These are phyloP conservation scores for Drosophila percnosoma DNA, from an alignment of 2,888 invertebrate genomes.

Conservation along the genomic window DNA sequence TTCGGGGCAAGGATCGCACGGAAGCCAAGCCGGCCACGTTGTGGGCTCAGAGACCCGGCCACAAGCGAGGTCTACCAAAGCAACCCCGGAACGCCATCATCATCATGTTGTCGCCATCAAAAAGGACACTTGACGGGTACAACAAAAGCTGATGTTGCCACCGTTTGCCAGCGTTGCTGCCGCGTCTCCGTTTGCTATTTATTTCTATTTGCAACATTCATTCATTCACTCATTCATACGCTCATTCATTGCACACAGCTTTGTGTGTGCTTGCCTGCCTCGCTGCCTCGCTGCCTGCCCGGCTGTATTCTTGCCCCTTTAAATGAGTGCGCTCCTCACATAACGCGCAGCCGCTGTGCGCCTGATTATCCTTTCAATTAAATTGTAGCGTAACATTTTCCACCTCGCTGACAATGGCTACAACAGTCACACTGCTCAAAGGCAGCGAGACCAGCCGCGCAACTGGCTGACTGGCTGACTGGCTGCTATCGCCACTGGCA, in stretches of 20 bases:
- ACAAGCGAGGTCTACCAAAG: conserved; percentile 83
- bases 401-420: conserved; percentile 70
- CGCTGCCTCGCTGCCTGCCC: neutral
- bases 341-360: conserved; percentile 62
- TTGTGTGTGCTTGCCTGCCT: conserved; percentile 38
- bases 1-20: conserved; percentile 62
- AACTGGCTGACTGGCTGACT: neutral
- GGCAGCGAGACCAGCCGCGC: neutral
- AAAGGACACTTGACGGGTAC: conserved; percentile 78
- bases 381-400: conserved; percentile 82
- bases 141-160: conserved; percentile 74
- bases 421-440: conserved; percentile 36
- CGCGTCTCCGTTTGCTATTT: conserved; percentile 57
- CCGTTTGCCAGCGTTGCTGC: conserved; percentile 32
- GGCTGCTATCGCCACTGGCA: neutral
- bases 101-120: conserved; percentile 54
- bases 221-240: conserved; percentile 21
- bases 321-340: conserved; percentile 62
- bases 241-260: conserved; percentile 60
- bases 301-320: conserved; percentile 29
- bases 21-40: conserved; percentile 74
- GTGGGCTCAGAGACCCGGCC: conserved; percentile 82
- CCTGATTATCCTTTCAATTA: conserved; percentile 83
- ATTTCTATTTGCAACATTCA: conserved; percentile 69
- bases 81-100: conserved; percentile 75